Evolutionary conservation across 2,113 vertebrate genomes (phyloP).

Genomic region (Penelope pileata): DNA sequence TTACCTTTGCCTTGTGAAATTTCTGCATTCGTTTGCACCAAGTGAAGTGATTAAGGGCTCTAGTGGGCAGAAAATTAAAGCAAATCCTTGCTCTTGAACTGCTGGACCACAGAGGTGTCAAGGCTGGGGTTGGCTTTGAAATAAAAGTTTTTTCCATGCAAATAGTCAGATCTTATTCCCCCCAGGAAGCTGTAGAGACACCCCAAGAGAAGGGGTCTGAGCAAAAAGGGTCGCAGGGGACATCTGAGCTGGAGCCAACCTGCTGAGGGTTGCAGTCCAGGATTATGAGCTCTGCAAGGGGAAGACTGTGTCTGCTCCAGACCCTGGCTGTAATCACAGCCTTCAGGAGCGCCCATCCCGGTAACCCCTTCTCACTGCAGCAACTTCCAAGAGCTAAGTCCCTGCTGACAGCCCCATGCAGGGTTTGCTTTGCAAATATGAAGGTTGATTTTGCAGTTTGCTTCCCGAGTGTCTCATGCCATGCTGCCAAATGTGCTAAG

Average conservation of each 20-base stretch:
- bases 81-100: not conserved
- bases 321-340: not conserved
- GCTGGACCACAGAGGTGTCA: not conserved
- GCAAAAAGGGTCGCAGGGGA: not conserved
- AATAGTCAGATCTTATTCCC: not conserved
- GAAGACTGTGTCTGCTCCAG: not conserved
- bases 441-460: not conserved
- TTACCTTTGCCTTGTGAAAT: constrained; percentile 13
- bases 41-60: not conserved
- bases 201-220: not conserved
- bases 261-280: not conserved
- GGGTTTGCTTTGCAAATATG: not conserved
- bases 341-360: not conserved
- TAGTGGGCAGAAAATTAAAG: not conserved
- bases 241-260: not conserved
- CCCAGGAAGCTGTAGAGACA: not conserved
- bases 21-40: not conserved
- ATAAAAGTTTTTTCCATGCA: not conserved
- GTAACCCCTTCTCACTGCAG: not conserved
- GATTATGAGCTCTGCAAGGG: too few relatives aligned
- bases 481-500: not conserved
- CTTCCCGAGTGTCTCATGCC: not conserved
- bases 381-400: not conserved
- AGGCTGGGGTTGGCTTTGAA: not conserved
- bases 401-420: not conserved